These are phyloP conservation scores for Ceratotherium simum DNA, from an alignment of 2,113 vertebrate species.

Conservation along the genomic window DNA sequence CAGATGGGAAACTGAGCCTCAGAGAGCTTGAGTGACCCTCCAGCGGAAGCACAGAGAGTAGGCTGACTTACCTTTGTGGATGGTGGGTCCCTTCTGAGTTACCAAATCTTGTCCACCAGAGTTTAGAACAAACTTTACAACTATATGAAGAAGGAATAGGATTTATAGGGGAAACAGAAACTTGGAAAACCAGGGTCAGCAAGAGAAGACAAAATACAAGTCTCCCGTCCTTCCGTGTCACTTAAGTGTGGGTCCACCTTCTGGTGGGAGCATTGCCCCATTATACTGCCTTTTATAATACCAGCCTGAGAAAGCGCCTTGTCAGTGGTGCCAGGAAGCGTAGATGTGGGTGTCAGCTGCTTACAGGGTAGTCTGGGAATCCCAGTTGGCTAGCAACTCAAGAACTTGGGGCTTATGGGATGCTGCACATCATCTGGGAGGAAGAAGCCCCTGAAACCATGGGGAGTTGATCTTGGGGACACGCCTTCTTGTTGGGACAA, in stretches of 20 bases:
- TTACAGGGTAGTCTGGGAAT: too few relatives aligned
- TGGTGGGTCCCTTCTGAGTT: neutral
- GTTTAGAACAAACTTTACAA: neutral
- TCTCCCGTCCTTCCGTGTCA: neutral
- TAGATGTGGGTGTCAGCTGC: neutral
- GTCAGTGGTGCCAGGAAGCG: too few relatives aligned
- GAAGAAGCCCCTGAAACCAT: neutral
- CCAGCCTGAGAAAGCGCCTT: too few relatives aligned
- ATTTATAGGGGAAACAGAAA: neutral
- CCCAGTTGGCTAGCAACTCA: too few relatives aligned
- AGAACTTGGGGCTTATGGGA: too few relatives aligned
- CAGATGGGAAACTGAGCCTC: neutral
- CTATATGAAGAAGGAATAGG: neutral
- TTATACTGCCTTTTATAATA: too few relatives aligned
- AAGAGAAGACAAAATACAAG: neutral
- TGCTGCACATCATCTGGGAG: neutral
- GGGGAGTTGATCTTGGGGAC: neutral
- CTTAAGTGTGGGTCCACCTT: neutral
- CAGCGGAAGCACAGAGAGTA: neutral
- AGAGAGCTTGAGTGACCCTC: neutral
- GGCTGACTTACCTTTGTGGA: too few relatives aligned
- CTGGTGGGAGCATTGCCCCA: neutral
- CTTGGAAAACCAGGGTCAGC: neutral
- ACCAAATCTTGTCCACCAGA: neutral
- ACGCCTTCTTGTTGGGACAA: neutral